Evolutionary conservation across 2,797 vertebrate species (phyloP).

Genomic region (Trachops cirrhosus): DNA sequence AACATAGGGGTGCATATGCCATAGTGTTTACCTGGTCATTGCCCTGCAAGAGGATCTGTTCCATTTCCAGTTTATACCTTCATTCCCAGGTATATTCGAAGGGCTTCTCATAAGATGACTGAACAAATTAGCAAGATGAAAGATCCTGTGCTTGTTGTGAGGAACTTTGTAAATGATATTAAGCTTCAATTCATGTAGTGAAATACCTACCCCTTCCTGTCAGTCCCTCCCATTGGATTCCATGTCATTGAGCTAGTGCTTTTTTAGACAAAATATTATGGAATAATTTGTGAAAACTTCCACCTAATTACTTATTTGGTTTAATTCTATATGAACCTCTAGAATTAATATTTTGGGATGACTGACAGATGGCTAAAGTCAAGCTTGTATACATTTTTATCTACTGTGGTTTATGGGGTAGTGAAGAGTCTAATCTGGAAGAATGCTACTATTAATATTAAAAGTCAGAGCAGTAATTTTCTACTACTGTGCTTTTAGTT

Average conservation of each 20-base stretch:
- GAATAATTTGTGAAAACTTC: not conserved
- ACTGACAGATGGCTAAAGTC: too few relatives aligned
- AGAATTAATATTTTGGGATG: not conserved
- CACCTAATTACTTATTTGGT: not conserved
- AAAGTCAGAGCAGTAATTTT: not conserved
- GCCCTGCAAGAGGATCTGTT: not conserved
- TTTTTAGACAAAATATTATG: not conserved
- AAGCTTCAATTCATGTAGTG: not conserved
- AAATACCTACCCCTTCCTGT: not conserved
- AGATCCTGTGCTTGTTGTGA: not conserved
- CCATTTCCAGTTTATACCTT: not conserved
- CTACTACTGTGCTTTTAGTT: not conserved
- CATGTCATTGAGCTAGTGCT: not conserved
- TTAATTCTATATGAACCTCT: not conserved
- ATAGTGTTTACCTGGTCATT: not conserved
- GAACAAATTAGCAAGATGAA: not conserved
- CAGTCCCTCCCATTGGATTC: not conserved
- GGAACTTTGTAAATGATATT: not conserved
- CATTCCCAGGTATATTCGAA: not conserved
- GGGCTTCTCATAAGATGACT: not conserved
- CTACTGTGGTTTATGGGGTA: too few relatives aligned
- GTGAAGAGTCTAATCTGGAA: not conserved
- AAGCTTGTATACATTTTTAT: not conserved
- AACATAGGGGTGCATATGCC: not conserved
- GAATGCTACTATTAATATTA: not conserved